Evolutionary conservation across 2,888 invertebrate genomes (phyloP).

Genomic region (Luperina testacea): DNA sequence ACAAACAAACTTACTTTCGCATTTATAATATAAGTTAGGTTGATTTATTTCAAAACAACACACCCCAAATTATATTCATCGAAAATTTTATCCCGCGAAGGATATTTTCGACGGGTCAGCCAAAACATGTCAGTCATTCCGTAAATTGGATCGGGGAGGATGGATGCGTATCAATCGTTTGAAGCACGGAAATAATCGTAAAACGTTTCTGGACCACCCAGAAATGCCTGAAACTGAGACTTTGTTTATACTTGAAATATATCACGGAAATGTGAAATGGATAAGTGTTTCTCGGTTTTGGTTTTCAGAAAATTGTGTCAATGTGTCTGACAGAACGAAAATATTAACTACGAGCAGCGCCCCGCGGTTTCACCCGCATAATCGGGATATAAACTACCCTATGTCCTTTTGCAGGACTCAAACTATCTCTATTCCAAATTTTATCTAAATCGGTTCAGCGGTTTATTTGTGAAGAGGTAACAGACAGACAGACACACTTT

Average conservation of each 20-base stretch:
- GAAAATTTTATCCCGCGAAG: not conserved
- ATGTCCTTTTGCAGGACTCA: too few relatives aligned
- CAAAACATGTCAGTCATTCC: slow-evolving; percentile 41
- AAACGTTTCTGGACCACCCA: slow-evolving; percentile 54
- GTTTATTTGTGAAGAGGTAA: too few relatives aligned
- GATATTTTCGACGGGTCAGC: slow-evolving; percentile 28
- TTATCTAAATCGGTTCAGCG: too few relatives aligned
- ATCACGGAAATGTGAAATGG: not conserved
- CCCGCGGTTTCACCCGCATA: too few relatives aligned
- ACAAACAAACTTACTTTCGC: too few relatives aligned
- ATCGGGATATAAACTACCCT: too few relatives aligned
- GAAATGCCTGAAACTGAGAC: not conserved
- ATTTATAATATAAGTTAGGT: too few relatives aligned
- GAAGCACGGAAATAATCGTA: slow-evolving; percentile 43
- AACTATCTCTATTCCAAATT: too few relatives aligned
- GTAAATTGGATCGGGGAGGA: slow-evolving; percentile 51
- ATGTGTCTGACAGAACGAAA: not conserved
- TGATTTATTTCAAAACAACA: not conserved
- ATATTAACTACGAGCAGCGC: not conserved
- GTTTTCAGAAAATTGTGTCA: not conserved
- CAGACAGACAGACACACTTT: too few relatives aligned
- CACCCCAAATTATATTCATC: not conserved
- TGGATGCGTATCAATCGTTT: slow-evolving; percentile 38
- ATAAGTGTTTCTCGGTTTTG: slow-evolving; percentile 10
- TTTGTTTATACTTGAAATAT: slow-evolving; percentile 40